These are phyloP conservation scores for Plotosus lineatus DNA, from an alignment of 2,113 vertebrate species.

Conservation along the genomic window DNA sequence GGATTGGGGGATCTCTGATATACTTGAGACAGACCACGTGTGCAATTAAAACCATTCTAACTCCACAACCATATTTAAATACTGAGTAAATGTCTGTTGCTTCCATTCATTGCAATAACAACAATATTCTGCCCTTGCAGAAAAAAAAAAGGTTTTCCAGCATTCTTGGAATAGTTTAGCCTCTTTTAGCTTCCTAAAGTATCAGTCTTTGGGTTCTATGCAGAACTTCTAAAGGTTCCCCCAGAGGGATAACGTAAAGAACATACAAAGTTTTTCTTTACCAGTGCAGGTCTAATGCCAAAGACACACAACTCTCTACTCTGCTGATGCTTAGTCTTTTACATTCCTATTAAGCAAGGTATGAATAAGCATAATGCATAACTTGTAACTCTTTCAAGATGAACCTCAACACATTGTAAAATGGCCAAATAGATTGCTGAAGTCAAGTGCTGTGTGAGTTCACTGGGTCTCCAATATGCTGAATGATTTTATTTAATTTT, in stretches of 20 bases:
- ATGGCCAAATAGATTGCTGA: conserved; percentile 13
- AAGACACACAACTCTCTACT: conserved; percentile 38
- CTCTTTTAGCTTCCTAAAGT: neutral
- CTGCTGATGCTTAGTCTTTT: neutral
- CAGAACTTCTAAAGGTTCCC: neutral
- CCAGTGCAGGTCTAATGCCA: conserved; percentile 44
- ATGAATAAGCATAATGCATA: neutral
- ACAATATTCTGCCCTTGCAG: neutral
- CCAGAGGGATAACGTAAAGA: neutral
- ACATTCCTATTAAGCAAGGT: neutral
- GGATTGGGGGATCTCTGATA: conserved; percentile 44
- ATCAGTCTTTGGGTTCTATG: neutral
- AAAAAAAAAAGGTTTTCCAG: neutral
- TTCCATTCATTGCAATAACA: conserved; percentile 15
- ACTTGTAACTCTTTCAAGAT: neutral
- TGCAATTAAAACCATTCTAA: conserved; percentile 52
- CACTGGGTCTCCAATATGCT: neutral
- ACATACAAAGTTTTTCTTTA: neutral
- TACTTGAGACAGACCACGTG: conserved; percentile 56
- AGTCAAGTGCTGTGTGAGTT: neutral
- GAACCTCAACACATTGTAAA: neutral
- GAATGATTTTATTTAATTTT: neutral
- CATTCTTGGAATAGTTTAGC: neutral
- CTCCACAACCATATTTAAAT: conserved; percentile 16
- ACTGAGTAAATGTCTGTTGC: conserved; percentile 42